Evolutionary conservation across 1,140 invertebrate genomes (phyloP).

Genomic region (Drosophila neocordata): DNA sequence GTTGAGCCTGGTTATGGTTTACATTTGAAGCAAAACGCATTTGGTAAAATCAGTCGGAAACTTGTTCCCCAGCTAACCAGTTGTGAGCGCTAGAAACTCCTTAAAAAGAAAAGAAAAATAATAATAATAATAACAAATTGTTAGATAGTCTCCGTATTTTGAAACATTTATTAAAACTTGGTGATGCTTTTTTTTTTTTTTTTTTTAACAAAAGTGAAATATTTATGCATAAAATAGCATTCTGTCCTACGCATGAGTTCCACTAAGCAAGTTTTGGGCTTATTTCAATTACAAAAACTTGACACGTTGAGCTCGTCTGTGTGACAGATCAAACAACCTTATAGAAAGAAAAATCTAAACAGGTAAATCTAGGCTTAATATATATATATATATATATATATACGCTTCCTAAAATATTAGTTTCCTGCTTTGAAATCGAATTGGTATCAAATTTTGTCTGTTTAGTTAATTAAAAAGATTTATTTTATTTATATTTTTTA

Average conservation of each 20-base stretch:
- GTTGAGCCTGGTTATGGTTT: slow-evolving; percentile 68
- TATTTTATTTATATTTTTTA: too few species aligned
- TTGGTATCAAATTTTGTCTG: too few species aligned
- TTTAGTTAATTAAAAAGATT: too few species aligned
- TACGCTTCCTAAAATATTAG: too few species aligned
- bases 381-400: too few species aligned
- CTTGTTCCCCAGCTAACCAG: slow-evolving; percentile 71
- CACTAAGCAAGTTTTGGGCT: slow-evolving; percentile 76
- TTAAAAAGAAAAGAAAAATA: background rate
- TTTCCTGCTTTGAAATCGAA: too few species aligned
- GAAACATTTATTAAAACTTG: background rate
- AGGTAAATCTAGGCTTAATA: background rate
- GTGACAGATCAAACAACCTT: slow-evolving; percentile 23
- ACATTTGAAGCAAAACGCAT: slow-evolving; percentile 66
- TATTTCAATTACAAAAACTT: slow-evolving; percentile 69
- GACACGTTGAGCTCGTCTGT: slow-evolving; percentile 77
- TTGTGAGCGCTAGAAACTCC: slow-evolving; percentile 43
- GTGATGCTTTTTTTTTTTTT: background rate
- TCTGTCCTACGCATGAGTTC: slow-evolving; percentile 63
- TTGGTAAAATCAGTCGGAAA: slow-evolving; percentile 75
- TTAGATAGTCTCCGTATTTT: background rate
- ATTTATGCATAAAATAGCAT: slow-evolving; percentile 9
- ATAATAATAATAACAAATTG: background rate
- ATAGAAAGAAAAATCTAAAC: background rate
- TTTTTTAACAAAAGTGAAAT: background rate